Evolutionary conservation across 2,797 vertebrate genomes (phyloP), one percentile per base, ranked within the genome.

Genomic region (Cheracebus regulus): DNA sequence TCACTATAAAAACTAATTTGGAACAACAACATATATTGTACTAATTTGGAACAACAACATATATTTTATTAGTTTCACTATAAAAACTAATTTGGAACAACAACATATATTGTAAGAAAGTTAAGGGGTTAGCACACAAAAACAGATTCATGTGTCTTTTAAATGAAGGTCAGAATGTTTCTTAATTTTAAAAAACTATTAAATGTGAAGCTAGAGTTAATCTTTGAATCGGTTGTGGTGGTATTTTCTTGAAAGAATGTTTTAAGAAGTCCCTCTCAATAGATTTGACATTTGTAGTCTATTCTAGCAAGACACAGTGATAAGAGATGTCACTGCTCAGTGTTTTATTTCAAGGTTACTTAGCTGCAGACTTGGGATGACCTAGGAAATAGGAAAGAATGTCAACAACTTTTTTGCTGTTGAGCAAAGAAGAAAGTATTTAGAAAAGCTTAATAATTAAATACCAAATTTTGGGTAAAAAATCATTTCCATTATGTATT

Each of bases 381-480:
- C 6, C 8, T n/a, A 89, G 7, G 7, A 82, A 94, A 50, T 19
- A 61, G 5, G 14, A 13, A 95, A 92, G 26, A 52, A 96, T 82
- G 17, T 80, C 52, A 94, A 84, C 7, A 72, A 55, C 46, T 93
- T 83, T 39, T 96, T 88, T 92, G 58, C 81, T 87, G 13, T 83
- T 79, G 46, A 89, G 41, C 46, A 93, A 86, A 92, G 24, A 55
- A 67, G 64, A 95, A 86, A 84, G 10, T 46, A 92, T 85, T 96
- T 58, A 64, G 33, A 93, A 88, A 96, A 92, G 72, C 7, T 52
- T 75, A 39, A 67, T 52, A 96, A 88, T 87, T 80, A 96, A 93
- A 88, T 82, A 72, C 44, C 12, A 76, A 82, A 73, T 84, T 81
- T 96, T 46, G 70, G 36, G 55, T 90, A 52, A 92, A 93, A 87